Base-by-base conservation (phyloP, 2,888 invertebrate genomes). In the Stomorhina lunata region DNA sequence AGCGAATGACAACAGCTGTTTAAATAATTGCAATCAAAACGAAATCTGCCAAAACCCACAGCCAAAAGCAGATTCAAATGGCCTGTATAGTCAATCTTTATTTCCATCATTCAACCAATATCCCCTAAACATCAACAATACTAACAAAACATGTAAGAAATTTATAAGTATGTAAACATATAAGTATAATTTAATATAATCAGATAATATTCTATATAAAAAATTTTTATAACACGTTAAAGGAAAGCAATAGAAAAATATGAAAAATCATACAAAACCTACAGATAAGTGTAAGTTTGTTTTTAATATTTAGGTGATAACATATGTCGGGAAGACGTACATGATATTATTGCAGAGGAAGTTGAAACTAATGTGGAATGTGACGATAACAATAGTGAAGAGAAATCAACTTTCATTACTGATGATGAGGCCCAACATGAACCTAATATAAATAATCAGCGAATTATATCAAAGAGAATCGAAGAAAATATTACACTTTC, bases 241-340 rank as follows among this genome's bases (percentile, higher is more conserved):
- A 27, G 22, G 48, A 45, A 22, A 50, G 4, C 7, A 22, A 12
- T 4, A 22, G 20, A 50, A 10, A n/a, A n/a, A n/a, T n/a, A n/a
- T n/a, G n/a, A n/a, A n/a, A n/a, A n/a, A n/a, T n/a, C n/a, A n/a
- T n/a, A n/a, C n/a, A n/a, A n/a, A n/a, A n/a, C n/a, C n/a, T n/a
- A n/a, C n/a, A n/a, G n/a, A n/a, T n/a, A n/a, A n/a, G n/a, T n/a
- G n/a, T n/a, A n/a, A 20, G 48, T 22, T 37, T 20, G 22, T 20
- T 37, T 68, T 68, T 25, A 43, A 55, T 43, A 32, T 66, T 32
- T 48, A 79, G 79, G 48, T 57, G 57, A 48, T 43, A 72, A 50
- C 40, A 66, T 57, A 72, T 57, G 66, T 2, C 40, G 40, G 4
- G 57, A 37, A 59, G 40, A 32, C 6, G 29, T 27, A 7, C 48